Percentiles rank a stretch among this genome's conserved stretches.
Evolutionary conservation across 2,888 invertebrate genomes (phyloP).

Genomic region (Pseudoips prasinana): DNA sequence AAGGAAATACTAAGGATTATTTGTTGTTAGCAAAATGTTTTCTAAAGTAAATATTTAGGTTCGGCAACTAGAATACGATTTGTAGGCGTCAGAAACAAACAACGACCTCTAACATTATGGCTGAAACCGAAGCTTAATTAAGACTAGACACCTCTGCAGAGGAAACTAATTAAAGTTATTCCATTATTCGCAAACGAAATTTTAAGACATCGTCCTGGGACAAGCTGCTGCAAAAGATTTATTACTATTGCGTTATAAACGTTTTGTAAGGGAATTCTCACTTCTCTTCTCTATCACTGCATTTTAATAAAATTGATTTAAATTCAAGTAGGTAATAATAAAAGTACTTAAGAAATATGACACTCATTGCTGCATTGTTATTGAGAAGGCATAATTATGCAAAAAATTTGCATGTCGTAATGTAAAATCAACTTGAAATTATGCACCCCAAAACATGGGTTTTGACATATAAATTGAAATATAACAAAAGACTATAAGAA

Average conservation of each 20-base stretch:
- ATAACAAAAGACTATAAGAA: no score
- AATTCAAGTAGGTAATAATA: no score
- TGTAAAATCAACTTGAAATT: no score
- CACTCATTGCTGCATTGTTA: no score
- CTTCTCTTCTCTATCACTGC: no score
- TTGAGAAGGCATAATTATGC: no score
- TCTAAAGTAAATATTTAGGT: slow-evolving; percentile 25
- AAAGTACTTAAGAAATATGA: no score
- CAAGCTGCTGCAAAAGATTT: slow-evolving; percentile 52
- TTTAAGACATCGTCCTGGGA: slow-evolving; percentile 55
- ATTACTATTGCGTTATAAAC: slow-evolving; percentile 46
- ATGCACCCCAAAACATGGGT: no score
- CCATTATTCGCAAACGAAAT: slow-evolving; percentile 71
- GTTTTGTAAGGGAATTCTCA: slow-evolving; percentile 23
- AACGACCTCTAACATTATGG: slow-evolving; percentile 48
- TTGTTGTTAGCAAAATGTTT: slow-evolving; percentile 13
- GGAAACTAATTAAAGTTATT: slow-evolving; percentile 76
- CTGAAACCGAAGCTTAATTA: slow-evolving; percentile 70
- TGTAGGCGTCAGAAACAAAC: slow-evolving; percentile 46
- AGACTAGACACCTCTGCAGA: slow-evolving; percentile 62
- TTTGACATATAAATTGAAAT: no score
- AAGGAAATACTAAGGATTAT: neutral
- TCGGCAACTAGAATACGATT: slow-evolving; percentile 33
- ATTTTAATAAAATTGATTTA: no score
- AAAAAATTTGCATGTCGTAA: no score